These are phyloP conservation scores for Mustela lutreola DNA, from an alignment of 2,113 vertebrate genomes.

Conservation along the genomic window DNA sequence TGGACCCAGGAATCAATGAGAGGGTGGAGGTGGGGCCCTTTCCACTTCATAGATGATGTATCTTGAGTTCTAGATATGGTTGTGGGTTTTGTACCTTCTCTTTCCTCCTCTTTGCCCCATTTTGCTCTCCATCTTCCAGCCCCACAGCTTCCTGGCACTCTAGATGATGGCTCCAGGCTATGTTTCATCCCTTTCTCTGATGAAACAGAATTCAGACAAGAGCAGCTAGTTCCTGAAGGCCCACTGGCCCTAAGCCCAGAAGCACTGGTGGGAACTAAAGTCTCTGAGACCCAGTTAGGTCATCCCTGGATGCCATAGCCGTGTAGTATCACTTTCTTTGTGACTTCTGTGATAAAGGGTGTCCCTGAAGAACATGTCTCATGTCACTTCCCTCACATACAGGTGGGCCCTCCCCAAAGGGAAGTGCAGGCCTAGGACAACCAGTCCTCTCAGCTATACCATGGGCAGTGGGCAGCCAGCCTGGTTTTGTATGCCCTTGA, in stretches of 20 bases:
- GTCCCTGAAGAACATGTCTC: neutral
- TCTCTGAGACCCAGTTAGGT: neutral
- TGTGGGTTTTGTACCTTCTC: neutral
- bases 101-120: neutral
- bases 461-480: neutral
- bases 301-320: neutral
- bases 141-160: neutral
- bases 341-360: neutral
- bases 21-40: neutral
- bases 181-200: neutral
- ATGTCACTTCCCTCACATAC: neutral
- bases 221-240: neutral
- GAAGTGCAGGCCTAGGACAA: neutral
- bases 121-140: neutral
- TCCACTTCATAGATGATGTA: neutral
- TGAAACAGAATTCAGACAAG: neutral
- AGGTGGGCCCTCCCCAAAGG: neutral
- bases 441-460: neutral
- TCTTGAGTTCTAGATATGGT: neutral
- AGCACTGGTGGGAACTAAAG: neutral
- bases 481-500: neutral
- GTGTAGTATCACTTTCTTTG: neutral
- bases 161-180: neutral
- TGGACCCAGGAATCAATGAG: neutral
- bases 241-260: neutral